A percentile compares a stretch with the other conserved stretches of the same genome.
phyloP scores from a whole-genome alignment of 2,113 vertebrate genomes.

The Albula goreensis region DNA sequence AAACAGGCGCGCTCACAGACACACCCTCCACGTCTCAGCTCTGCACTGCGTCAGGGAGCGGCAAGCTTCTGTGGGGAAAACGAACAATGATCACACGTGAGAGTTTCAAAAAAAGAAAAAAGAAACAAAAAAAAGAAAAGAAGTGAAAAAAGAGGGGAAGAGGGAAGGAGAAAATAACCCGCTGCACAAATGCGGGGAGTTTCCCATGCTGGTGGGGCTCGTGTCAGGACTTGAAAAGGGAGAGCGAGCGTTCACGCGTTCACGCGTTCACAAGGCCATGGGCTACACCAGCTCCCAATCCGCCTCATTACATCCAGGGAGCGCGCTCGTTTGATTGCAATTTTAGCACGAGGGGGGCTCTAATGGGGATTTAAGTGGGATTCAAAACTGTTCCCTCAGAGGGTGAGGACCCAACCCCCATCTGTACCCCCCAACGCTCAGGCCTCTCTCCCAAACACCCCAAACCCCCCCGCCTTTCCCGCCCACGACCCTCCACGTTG shows the following conservation, averaged over 20 bases:
- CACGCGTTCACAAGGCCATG: not conserved
- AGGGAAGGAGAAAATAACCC: not conserved
- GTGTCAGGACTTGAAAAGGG: conserved; percentile 35
- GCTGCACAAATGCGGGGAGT: conserved; percentile 36
- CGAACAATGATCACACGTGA: not conserved
- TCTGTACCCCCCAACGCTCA: not conserved
- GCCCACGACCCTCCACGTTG: not conserved
- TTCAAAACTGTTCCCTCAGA: conserved; percentile 8
- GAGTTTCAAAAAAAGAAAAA: not conserved
- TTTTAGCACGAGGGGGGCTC: conserved; percentile 15
- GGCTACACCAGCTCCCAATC: conserved; percentile 16
- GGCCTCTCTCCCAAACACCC: not conserved
- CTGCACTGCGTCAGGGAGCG: not conserved
- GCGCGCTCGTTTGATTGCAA: conserved; percentile 26
- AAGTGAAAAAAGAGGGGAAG: not conserved
- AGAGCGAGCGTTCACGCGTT: not conserved
- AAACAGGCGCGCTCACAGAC: not conserved
- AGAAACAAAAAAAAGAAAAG: not conserved
- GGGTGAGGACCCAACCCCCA: not conserved
- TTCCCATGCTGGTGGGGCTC: conserved; percentile 34
- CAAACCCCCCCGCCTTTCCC: not conserved
- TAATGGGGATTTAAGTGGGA: conserved; percentile 7
- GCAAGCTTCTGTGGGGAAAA: not conserved
- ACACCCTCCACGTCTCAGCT: not conserved
- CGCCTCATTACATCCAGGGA: conserved; percentile 36